Base-by-base conservation (phyloP, 1,140 invertebrate genomes). In the Steinernema khuongi region DNA sequence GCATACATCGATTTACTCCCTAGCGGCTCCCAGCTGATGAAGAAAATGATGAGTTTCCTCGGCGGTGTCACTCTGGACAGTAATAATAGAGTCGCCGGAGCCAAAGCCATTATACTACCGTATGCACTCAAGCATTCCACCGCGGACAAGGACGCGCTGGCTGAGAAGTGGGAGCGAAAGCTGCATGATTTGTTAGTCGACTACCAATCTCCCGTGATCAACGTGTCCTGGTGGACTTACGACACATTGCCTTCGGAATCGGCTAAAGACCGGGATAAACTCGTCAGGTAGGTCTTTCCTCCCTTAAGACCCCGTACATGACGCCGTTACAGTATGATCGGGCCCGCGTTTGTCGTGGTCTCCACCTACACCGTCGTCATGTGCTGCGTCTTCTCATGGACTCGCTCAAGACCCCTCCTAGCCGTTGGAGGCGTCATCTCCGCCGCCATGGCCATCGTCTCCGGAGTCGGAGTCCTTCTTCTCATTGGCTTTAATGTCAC, bases 351-450 rank as follows among this genome's bases (percentile, higher is more conserved):
- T 67, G 32, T 73, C 33, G 75, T 74, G 4, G 83, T 83, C 19
- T 81, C 82, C 1, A 68, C 80, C 18, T 83, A 79, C 70, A 84
- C 82, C 17, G 71, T 83, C 22, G 68, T 74, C 1, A 44, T 74
- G 28, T 83, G 82, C 70, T 83, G 82, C 71, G 77, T 80, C 11
- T 28, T 69, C 1, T 92, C 93, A 81, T 91, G 91, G 89, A 92
- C 93, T 32, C 89, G 92, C 43, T 93, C 92, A 29, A 94, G 96
- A 85, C 93, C 93, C 0, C 92, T 91, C 89, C 87, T 97, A 1
- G 94, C 94, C 0, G 87, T 96, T n/a, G 89, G 94, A 67, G 94
- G 94, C 1, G 95, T 96, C 78, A 82, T 96, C 1, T 94, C 92
- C 0, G 93, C 94, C 0, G 91, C 90, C 0, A 91, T 96, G 90